Conservation (phyloP, 1,140 invertebrate genomes). For the Platorchestia sp. region DNA sequence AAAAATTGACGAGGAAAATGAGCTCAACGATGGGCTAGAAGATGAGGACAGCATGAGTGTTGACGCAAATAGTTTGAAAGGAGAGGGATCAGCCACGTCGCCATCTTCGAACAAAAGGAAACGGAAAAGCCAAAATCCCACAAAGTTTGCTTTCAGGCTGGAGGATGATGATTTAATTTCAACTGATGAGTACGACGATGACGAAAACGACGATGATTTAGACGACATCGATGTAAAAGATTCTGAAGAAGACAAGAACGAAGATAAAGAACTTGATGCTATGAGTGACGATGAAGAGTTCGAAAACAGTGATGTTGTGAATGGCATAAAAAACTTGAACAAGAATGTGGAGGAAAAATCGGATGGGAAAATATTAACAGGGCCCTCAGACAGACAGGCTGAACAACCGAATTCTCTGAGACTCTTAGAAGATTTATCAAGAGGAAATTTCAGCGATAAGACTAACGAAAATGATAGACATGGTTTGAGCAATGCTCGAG, state of each 20-base stretch:
- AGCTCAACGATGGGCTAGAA: conserved; percentile 78
- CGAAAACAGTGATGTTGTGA: conserved; percentile 77
- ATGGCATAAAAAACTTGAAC: conserved; percentile 68
- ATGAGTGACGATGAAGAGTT: conserved; percentile 77
- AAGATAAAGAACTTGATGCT: conserved; percentile 71
- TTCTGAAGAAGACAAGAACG: conserved; percentile 67
- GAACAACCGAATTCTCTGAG: conserved; percentile 78
- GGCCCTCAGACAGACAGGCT: conserved; percentile 61
- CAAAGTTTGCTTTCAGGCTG: conserved; percentile 78
- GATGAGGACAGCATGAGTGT: conserved; percentile 76
- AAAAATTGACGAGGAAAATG: conserved; percentile 76
- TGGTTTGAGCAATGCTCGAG: conserved; percentile 71
- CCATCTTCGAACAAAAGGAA: conserved; percentile 78
- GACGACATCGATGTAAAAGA: conserved; percentile 77
- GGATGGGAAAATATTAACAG: conserved; percentile 61
- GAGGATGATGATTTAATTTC: conserved; percentile 76
- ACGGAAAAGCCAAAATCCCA: conserved; percentile 93
- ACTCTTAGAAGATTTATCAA: conserved; percentile 84
- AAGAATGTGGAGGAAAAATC: conserved; percentile 63
- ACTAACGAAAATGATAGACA: conserved; percentile 70
- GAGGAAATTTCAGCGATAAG: conserved; percentile 79
- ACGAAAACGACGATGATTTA: conserved; percentile 71
- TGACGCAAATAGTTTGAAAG: conserved; percentile 74
- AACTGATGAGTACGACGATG: conserved; percentile 73
- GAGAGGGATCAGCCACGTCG: conserved; percentile 72